Evolutionary conservation across 2,888 invertebrate species (phyloP).

Genomic region (Acanthosepion esculentum): DNA sequence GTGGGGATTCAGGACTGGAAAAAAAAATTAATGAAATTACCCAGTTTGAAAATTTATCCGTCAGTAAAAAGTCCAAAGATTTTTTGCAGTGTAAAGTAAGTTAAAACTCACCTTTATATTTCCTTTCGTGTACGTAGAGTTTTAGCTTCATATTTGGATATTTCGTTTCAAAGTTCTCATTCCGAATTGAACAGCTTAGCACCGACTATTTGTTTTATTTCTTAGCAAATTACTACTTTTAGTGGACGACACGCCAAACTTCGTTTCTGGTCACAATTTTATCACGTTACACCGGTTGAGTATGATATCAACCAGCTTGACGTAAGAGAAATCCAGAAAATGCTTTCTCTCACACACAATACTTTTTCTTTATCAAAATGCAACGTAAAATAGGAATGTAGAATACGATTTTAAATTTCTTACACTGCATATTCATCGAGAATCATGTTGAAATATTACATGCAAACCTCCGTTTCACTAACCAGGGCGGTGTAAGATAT

Average conservation of each 20-base stretch:
- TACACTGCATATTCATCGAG: neutral
- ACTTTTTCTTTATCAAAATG: neutral
- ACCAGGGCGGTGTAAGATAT: neutral
- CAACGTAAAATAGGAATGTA: neutral
- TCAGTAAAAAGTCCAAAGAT: too few species aligned
- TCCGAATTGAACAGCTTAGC: neutral
- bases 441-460: neutral
- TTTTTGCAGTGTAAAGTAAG: neutral
- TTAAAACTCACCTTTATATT: slow-evolving; percentile 41
- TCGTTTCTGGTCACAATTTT: neutral
- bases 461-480: neutral
- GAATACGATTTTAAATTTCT: neutral
- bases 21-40: too few species aligned
- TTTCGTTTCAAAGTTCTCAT: neutral
- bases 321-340: neutral
- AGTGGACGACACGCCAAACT: neutral
- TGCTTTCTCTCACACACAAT: neutral
- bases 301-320: neutral
- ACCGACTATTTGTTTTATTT: neutral
- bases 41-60: neutral
- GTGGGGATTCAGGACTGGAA: too few species aligned
- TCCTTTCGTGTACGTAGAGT: slow-evolving; percentile 46
- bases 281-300: neutral
- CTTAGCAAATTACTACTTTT: neutral
- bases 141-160: slow-evolving; percentile 8